Base-by-base conservation (phyloP, 2,797 vertebrate genomes). In the Neostethus bicornis region DNA sequence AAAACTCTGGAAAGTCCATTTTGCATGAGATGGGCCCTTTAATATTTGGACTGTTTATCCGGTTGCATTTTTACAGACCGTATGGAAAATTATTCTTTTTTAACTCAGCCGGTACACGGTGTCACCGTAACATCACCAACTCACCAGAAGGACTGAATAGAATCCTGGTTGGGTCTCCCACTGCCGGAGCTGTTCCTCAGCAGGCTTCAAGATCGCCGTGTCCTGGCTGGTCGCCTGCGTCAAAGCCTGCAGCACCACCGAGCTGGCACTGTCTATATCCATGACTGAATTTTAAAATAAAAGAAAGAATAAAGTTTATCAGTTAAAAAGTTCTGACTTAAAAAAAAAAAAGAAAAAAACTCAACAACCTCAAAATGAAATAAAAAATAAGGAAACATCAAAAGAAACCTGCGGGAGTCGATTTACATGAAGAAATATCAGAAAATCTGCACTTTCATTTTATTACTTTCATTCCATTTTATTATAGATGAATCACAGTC, bases 81-180 rank as follows among this genome's bases (percentile, higher is more conserved):
- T n/a, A n/a, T n/a, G n/a, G n/a, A n/a, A n/a, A n/a, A n/a, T n/a
- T n/a, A n/a, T n/a, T n/a, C n/a, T n/a, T n/a, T n/a, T n/a, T n/a
- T n/a, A n/a, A n/a, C n/a, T n/a, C n/a, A n/a, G n/a, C n/a, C n/a
- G n/a, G n/a, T n/a, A n/a, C n/a, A n/a, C n/a, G n/a, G n/a, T n/a
- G n/a, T n/a, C n/a, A n/a, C n/a, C n/a, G n/a, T n/a, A 12, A 51
- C 16, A 53, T 39, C 26, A 28, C 47, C n/a, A 34, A 51, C 85
- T 92, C 88, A 98, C 97, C 96, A 98, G 87, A 31, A 98, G 91
- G 37, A 96, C 95, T 2, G 95, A 96, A 81, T 98, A 98, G 87
- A 99, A 99, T 39, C 96, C 96, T 11, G 97, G 94, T 85, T 97
- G 96, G 1, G 94, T 98, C 84, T 98, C 96, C 97, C 97, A 99